phyloP scores from a whole-genome alignment of 1,140 invertebrate species.

The Bombyx mori region ASM3026992v2 NC_085112.1:7259501-7260000 shows the following conservation, averaged over 20 bases:
- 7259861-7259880: slow-evolving; percentile 32
- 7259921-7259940: no score
- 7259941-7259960: no score
- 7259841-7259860: slow-evolving; percentile 29
- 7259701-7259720: slow-evolving; percentile 71
- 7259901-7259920: slow-evolving; percentile 6
- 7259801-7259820: slow-evolving; percentile 50
- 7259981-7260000: slow-evolving; percentile 25
- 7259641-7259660: slow-evolving; percentile 46
- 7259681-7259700: slow-evolving; percentile 53
- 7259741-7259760: slow-evolving; percentile 47
- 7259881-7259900: slow-evolving; percentile 36
- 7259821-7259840: slow-evolving; percentile 32
- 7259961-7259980: slow-evolving; percentile 10
- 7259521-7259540: no score
- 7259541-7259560: no score
- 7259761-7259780: slow-evolving; percentile 43
- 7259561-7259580: no score
- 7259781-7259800: slow-evolving; percentile 53
- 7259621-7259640: slow-evolving; percentile 45
- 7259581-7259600: not conserved
- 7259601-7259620: slow-evolving; percentile 29
- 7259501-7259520: no score
- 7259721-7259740: slow-evolving; percentile 69
- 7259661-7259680: slow-evolving; percentile 43